A percentile compares a stretch with the other conserved stretches of the same genome.
Conservation (phyloP, 2,113 vertebrate genomes). For the Calypte anna region DNA sequence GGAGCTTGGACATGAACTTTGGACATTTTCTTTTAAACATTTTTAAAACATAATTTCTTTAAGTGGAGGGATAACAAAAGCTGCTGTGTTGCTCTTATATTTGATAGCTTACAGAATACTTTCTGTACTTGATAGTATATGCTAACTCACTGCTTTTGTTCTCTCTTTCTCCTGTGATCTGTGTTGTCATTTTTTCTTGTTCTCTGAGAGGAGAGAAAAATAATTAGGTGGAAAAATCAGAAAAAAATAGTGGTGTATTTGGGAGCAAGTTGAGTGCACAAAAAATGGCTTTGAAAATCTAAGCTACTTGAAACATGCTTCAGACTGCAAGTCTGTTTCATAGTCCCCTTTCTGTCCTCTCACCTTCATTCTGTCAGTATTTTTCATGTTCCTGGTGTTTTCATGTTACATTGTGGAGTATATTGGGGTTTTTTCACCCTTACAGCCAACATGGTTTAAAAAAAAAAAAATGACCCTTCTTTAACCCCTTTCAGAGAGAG, state of each 20-base stretch:
- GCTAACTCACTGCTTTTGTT: not conserved
- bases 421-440: not conserved
- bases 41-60: not conserved
- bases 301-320: not conserved
- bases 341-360: not conserved
- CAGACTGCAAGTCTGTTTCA: not conserved
- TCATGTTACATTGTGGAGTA: not conserved
- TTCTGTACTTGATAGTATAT: not conserved
- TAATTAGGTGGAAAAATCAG: not conserved
- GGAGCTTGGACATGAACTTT: slow-evolving; percentile 26
- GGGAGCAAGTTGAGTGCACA: not conserved
- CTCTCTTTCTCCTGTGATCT: not conserved
- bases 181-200: not conserved
- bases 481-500: not conserved
- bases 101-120: not conserved
- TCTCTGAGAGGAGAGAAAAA: not conserved
- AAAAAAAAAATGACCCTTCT: not conserved
- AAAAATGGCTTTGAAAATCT: not conserved
- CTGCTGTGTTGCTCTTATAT: not conserved
- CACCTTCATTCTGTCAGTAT: not conserved
- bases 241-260: not conserved
- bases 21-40: not conserved
- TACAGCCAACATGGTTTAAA: not conserved
- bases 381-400: not conserved
- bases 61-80: not conserved